Evolutionary conservation across 2,113 vertebrate genomes (phyloP).

Genomic region (Jacana jacana): DNA sequence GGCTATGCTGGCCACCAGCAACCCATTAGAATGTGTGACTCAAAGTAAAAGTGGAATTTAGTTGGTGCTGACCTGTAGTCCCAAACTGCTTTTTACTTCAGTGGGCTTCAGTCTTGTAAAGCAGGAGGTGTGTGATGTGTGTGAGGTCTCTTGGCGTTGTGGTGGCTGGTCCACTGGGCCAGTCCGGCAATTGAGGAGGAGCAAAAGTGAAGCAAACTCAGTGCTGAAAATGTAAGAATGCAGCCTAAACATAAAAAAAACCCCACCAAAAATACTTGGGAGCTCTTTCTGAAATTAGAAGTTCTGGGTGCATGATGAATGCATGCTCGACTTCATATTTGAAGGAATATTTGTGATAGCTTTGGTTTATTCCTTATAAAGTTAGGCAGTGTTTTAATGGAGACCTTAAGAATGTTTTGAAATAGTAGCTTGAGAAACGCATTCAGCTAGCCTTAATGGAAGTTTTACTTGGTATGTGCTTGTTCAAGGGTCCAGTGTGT

Average conservation of each 20-base stretch:
- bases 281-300: background rate
- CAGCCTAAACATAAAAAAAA: background rate
- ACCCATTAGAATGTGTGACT: background rate
- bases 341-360: background rate
- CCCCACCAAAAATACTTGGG: background rate
- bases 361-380: background rate
- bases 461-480: background rate
- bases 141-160: background rate
- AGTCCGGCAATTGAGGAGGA: background rate
- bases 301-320: background rate
- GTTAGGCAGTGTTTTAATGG: background rate
- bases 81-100: background rate
- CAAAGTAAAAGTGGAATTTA: background rate
- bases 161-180: background rate
- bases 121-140: rapidly evolving
- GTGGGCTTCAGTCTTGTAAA: background rate
- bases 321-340: background rate
- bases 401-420: background rate
- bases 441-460: background rate
- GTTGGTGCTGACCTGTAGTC: background rate
- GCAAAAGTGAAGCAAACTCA: background rate
- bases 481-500: background rate
- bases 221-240: background rate
- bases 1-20: background rate
- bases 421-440: background rate